phyloP scores from a whole-genome alignment of 2,113 vertebrate species.

The Phodopus roborovskii region DNA sequence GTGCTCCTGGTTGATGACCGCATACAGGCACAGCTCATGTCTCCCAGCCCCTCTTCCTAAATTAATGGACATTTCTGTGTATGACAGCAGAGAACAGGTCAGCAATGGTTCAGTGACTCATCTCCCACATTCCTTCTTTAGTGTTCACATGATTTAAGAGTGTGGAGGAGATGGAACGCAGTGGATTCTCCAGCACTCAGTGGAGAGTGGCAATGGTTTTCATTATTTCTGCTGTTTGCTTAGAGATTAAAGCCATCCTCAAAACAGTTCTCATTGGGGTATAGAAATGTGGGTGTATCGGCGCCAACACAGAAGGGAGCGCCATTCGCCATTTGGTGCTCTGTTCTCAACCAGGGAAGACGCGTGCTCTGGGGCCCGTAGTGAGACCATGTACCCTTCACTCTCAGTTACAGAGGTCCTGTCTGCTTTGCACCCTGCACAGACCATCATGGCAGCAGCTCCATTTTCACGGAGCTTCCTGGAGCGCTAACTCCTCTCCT shows the following conservation, averaged over 20 bases:
- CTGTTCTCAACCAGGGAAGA: background rate
- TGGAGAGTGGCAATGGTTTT: background rate
- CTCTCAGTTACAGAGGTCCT: background rate
- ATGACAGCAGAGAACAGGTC: rapidly evolving
- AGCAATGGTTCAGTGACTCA: rapidly evolving
- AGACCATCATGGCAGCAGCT: background rate
- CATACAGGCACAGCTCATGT: too few relatives aligned
- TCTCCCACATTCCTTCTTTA: background rate
- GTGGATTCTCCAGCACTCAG: background rate
- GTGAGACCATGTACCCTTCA: background rate
- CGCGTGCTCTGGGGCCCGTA: background rate
- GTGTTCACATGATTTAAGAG: background rate
- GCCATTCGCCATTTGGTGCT: rapidly evolving
- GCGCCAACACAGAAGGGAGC: background rate
- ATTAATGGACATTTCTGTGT: rapidly evolving
- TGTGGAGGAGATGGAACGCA: background rate
- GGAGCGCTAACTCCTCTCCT: background rate
- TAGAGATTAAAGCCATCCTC: background rate
- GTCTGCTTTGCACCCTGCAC: background rate
- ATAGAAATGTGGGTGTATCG: too few relatives aligned
- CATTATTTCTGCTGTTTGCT: background rate
- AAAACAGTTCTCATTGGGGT: background rate
- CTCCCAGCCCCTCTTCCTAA: background rate
- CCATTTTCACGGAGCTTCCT: background rate
- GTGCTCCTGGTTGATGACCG: rapidly evolving